Evolutionary conservation across 2,888 invertebrate genomes (phyloP), one percentile per base, ranked within the genome.

Genomic region (Lapara coniferarum): DNA sequence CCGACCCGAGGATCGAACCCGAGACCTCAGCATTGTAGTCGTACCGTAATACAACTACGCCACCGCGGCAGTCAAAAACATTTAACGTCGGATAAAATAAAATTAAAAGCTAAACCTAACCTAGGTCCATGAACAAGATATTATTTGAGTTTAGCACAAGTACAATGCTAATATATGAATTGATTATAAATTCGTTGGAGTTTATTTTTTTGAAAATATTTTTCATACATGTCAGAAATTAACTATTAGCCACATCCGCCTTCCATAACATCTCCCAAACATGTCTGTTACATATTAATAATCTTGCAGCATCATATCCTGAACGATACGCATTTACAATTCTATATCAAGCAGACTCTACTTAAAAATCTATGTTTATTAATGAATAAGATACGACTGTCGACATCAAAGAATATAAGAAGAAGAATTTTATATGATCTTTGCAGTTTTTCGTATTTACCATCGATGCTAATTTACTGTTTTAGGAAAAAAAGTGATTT

Each of bases 221-320:
- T 12, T 55, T 55, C 19, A 19, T 10, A 16, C 16, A 55, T 19
- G 19, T 1, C 2, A 10, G 19, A 44, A 63, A 49, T 19, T 63
- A 63, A 49, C 46, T 63, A 46, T 63, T 19, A 8, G 13, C 46
- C 19, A 59, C 16, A 59, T 58, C 14, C 46, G 46, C 19, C 16
- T 55, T 55, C 0, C 63, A 6, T 44, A 59, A 59, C 19, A 19
- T 1, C 63, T 13, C 10, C 13, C n/a, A 59, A 46, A 46, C 13
- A 63, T 19, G 19, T 13, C 46, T 46, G 16, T 46, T 63, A 49
- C 63, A 49, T 63, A 63, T 63, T n/a, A n/a, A n/a, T 59, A 49
- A 63, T 49, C 19, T 19, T 4, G 7, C 46, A 49, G 10, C 19
- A 63, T 19, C 49, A 49, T 46, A 63, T 63, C 63, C 49, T 63